Conservation (phyloP, 2,113 vertebrate species). For the Motacilla tschutschensis region DNA sequence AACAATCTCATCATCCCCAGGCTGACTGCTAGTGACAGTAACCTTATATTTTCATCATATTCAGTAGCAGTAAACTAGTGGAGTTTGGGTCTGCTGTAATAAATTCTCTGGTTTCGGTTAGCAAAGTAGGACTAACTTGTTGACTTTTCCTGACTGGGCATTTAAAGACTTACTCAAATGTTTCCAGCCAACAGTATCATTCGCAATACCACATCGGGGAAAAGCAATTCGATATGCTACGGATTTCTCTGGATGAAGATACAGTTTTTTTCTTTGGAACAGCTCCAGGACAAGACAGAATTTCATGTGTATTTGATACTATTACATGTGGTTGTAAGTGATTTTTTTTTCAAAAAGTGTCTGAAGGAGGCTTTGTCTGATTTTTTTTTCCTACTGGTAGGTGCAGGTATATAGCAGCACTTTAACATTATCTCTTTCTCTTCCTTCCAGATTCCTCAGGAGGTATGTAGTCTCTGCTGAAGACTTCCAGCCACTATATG, state of each 20-base stretch:
- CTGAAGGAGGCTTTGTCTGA: not conserved
- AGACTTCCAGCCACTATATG: not conserved
- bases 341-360: not conserved
- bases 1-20: not conserved
- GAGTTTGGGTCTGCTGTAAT: not conserved
- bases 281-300: not conserved
- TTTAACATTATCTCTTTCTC: not conserved
- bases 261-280: not conserved
- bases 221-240: not conserved
- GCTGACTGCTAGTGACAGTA: not conserved
- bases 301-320: not conserved
- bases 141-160: not conserved
- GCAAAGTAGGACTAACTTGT: not conserved
- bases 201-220: not conserved
- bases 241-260: not conserved
- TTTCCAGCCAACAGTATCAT: not conserved
- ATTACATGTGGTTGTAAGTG: not conserved
- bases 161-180: not conserved
- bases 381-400: not conserved
- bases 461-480: constrained; percentile 65
- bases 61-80: not conserved
- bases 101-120: not conserved
- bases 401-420: not conserved
- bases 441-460: constrained; percentile 74
- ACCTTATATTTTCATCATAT: not conserved